Conservation (phyloP, 2,113 vertebrate genomes). For the Myotis brandtii region DNA sequence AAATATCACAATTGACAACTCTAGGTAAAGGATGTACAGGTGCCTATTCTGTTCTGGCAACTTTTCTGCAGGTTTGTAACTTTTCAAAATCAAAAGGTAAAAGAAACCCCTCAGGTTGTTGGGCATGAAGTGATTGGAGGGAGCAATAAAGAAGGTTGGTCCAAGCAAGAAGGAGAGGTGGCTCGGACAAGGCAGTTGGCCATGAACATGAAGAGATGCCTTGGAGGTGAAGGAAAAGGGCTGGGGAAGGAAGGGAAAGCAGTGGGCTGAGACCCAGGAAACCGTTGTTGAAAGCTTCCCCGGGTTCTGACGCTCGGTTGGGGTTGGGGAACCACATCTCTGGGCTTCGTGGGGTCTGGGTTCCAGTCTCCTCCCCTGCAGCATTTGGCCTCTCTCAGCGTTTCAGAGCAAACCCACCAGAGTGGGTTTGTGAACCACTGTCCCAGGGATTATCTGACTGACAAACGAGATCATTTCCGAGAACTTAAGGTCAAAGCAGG, state of each 20-base stretch:
- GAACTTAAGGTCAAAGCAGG: background rate
- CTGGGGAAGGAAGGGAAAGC: background rate
- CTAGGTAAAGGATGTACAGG: background rate
- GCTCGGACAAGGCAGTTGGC: background rate
- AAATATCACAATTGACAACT: background rate
- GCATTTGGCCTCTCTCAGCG: background rate
- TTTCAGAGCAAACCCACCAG: background rate
- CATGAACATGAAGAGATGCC: background rate
- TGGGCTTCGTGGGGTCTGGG: background rate
- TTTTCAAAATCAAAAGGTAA: slow-evolving; percentile 16
- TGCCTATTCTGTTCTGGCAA: background rate
- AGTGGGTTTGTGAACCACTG: background rate
- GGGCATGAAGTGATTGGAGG: background rate
- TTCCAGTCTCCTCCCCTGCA: background rate
- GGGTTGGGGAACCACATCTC: background rate
- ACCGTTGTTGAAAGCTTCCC: background rate
- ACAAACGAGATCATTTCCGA: background rate
- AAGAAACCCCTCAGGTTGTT: background rate
- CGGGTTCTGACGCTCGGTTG: background rate
- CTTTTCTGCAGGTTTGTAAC: background rate
- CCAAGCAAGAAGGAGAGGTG: background rate
- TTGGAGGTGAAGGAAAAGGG: background rate
- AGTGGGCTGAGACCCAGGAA: background rate
- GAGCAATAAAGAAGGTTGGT: background rate
- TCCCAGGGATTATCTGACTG: background rate